Evolutionary conservation across 2,113 vertebrate genomes (phyloP).

Genomic region (Columba janthina): DNA sequence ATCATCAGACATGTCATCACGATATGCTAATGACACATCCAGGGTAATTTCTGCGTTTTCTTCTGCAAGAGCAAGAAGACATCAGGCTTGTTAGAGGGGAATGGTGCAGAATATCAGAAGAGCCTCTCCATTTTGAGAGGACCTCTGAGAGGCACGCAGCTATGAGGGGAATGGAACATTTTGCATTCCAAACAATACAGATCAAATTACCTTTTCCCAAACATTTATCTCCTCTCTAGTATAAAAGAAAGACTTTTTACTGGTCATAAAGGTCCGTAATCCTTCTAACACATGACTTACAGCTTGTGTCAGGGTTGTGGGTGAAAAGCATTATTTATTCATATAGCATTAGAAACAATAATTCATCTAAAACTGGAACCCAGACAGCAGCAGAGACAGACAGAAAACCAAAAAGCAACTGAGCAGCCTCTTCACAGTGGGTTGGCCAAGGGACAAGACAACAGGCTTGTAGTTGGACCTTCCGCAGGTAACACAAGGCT

Average conservation of each 20-base stretch:
- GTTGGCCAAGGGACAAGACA: background rate
- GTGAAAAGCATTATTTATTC: background rate
- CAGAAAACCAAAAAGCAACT: background rate
- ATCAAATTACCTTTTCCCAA: background rate
- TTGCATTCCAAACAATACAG: background rate
- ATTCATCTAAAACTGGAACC: background rate
- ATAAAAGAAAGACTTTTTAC: background rate
- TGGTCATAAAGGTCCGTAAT: background rate
- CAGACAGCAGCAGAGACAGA: background rate
- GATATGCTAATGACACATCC: constrained; percentile 90
- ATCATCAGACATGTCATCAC: constrained; percentile 80
- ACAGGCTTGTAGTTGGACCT: background rate
- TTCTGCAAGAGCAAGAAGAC: constrained; percentile 72
- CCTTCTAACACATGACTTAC: background rate
- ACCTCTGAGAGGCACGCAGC: background rate
- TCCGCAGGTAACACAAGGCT: background rate
- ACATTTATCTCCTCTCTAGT: background rate
- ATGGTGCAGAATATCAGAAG: background rate
- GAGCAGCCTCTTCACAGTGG: fast-evolving
- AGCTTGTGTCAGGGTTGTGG: background rate
- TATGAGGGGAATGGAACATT: background rate
- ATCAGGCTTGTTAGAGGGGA: background rate
- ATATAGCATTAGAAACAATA: background rate
- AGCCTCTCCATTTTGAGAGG: background rate
- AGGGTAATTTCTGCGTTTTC: constrained; percentile 87